Evolutionary conservation across 2,888 invertebrate species (phyloP).

Genomic region (Epirrita christyi): DNA sequence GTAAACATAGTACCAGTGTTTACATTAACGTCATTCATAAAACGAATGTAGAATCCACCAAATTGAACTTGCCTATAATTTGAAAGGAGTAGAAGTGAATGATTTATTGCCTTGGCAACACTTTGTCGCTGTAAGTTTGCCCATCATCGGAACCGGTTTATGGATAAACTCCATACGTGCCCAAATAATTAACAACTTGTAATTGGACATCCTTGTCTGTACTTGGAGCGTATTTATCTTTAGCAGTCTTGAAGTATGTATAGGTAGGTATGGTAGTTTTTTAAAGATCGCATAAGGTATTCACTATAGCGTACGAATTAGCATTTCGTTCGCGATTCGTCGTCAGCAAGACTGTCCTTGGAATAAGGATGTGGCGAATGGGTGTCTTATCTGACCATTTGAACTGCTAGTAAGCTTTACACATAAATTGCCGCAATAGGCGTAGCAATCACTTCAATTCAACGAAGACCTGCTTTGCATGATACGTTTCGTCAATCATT

Average conservation of each 20-base stretch:
- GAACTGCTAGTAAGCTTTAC: conserved; percentile 49
- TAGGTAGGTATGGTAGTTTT: conserved; percentile 57
- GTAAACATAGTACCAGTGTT: conserved; percentile 53
- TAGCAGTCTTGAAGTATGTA: conserved; percentile 44
- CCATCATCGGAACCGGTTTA: conserved; percentile 37
- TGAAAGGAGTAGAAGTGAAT: neutral
- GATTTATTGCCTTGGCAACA: neutral
- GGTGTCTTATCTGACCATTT: conserved; percentile 64
- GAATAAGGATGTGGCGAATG: conserved; percentile 78
- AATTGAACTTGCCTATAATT: neutral
- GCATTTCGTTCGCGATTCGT: conserved; percentile 74
- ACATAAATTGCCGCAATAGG: conserved; percentile 38
- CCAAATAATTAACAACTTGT: conserved; percentile 53
- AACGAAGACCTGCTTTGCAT: conserved; percentile 45
- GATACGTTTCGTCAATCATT: conserved; percentile 39
- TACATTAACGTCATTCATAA: conserved; percentile 45
- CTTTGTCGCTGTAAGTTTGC: neutral
- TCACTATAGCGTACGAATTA: conserved; percentile 75
- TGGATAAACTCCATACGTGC: conserved; percentile 41
- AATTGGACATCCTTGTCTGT: conserved; percentile 52
- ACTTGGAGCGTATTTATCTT: conserved; percentile 55
- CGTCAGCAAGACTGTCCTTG: conserved; percentile 70
- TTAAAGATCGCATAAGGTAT: conserved; percentile 73
- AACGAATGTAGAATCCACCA: conserved; percentile 18
- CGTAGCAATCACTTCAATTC: conserved; percentile 35